Evolutionary conservation across 2,888 invertebrate genomes (phyloP), one percentile per base, ranked within the genome.

Genomic region (Drosophila bunnanda): DNA sequence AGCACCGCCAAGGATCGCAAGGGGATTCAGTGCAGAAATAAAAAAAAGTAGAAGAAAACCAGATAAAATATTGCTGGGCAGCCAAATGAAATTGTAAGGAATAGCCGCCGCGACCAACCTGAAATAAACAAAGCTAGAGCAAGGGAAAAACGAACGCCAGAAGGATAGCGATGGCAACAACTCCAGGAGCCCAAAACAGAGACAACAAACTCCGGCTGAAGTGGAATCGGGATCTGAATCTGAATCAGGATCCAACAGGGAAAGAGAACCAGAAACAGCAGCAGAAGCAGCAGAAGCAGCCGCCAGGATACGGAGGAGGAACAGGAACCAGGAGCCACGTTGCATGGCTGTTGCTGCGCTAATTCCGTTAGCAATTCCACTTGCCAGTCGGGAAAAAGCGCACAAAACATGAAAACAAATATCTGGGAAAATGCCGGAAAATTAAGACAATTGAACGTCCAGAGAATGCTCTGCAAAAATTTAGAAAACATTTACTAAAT

Each of bases 311-410:
- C 22, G 6, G 44, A 32, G 32, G n/a, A 44, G 65, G 20, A 32
- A 55, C 46, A 64, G 54, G 54, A 66, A 44, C 54, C 25, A 62
- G 53, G 60, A 50, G 50, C 52, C 38, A 28, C 62, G 50, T 70
- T 75, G 65, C 71, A 62, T 66, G 61, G 65, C 53, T 75, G 68
- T 70, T 79, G 75, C 69, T 84, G 78, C 75, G 77, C 83, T 83
- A 86, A 87, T 86, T 82, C 85, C 82, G 85, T 82, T 85, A 74
- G 82, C 87, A 80, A 87, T 87, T 86, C 75, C 71, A 72, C 69
- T 82, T 61, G 69, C 57, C 64, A 62, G 62, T 57, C 50, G 30
- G 20, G n/a, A n/a, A 41, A 76, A 78, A 56, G 58, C 22, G 38
- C 46, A 48, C 60, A 65, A 65, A 73, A 76, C 71, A 68, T 41